Base-by-base conservation (phyloP, 2,888 invertebrate species). In the Camponotus fellah region DNA sequence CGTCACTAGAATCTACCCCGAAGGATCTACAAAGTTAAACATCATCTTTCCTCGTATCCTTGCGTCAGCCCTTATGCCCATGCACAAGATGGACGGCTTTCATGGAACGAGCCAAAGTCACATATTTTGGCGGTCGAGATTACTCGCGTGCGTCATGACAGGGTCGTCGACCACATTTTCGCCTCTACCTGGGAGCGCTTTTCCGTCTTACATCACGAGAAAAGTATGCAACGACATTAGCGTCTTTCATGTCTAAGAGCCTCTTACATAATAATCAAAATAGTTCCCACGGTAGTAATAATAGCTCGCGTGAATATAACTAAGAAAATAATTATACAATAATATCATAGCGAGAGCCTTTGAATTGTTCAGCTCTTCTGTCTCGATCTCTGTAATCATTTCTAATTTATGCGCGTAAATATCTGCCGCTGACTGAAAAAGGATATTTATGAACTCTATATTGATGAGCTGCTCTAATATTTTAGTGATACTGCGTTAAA, bases 151-250 rank as follows among this genome's bases (percentile, higher is more conserved):
- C 87, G 89, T 82, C 83, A 84, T 65, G 82, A 65, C 76, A 82
- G 46, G 87, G 83, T 89, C 85, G 84, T 81, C 82, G 86, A 85
- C 86, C 82, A 72, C 84, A 72, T 84, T 85, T 85, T 82, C 80
- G 14, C 85, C 77, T 46, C 85, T 84, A 84, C 66, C 81, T 86
- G 84, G 82, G 71, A 84, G 83, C 88, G 88, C 32, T 81, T 82
- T 85, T 83, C 82, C 83, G 86, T 85, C 82, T 66, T 79, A 60
- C 68, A 21, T 58, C 69, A 46, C 21, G 32, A 6, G 43, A 6
- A 26, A 79, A 34, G 17, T n/a, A 69, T 69, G 79, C 34, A n/a
- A 53, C n/a, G 40, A 17, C 58, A n/a, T 17, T 12, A 12, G 2
- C 43, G 21, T 34, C 46, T 21, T 56, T 40, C 56, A 12, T 5